A percentile compares a stretch with the other conserved stretches of the same genome.
phyloP scores from a whole-genome alignment of 2,113 vertebrate species.

The Pygathrix nemaeus region DNA sequence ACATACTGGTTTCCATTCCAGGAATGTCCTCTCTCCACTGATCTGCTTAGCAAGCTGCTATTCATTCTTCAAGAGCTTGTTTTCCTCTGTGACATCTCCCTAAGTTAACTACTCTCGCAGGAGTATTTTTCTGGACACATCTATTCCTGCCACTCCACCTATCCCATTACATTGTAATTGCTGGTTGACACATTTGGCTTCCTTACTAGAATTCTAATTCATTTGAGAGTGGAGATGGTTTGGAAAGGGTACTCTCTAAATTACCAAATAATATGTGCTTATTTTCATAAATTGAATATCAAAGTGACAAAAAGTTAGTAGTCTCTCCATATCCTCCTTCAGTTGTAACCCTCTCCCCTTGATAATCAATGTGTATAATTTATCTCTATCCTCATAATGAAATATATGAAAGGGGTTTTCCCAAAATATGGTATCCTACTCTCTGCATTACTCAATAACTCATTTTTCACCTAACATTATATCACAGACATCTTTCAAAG shows the following conservation, averaged over 20 bases:
- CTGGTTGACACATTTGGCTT: neutral
- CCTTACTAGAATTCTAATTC: neutral
- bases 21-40: neutral
- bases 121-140: neutral
- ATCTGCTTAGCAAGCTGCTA: neutral
- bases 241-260: neutral
- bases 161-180: neutral
- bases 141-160: neutral
- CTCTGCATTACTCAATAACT: neutral
- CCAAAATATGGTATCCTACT: neutral
- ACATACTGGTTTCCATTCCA: neutral
- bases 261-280: neutral
- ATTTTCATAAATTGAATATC: neutral
- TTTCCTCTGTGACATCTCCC: neutral
- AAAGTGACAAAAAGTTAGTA: neutral
- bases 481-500: neutral
- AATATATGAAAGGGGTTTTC: neutral
- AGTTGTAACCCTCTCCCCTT: neutral
- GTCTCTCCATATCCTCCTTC: neutral
- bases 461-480: neutral
- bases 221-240: neutral
- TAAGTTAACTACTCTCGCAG: neutral
- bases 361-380: neutral
- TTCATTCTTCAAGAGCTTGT: neutral
- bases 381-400: neutral